Percentiles rank a stretch among this genome's conserved stretches.
Evolutionary conservation across 1,140 invertebrate genomes (phyloP).

Genomic region (Saxidomus purpurata): DNA sequence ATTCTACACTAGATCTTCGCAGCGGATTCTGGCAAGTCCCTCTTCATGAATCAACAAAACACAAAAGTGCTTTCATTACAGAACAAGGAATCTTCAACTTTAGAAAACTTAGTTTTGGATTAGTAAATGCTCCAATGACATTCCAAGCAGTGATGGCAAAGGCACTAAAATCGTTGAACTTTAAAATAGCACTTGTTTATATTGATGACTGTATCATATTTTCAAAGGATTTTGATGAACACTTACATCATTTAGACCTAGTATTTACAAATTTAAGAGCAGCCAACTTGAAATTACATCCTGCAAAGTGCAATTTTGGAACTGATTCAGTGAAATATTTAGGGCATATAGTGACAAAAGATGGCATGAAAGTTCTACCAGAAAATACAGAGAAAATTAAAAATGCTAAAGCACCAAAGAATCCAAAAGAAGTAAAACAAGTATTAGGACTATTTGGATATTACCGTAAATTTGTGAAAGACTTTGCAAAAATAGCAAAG

Average conservation of each 20-base stretch:
- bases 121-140: conserved; percentile 48
- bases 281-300: conserved; percentile 84
- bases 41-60: conserved; percentile 50
- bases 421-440: background rate
- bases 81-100: conserved; percentile 6
- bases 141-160: conserved; percentile 73
- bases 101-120: conserved; percentile 63
- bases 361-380: background rate
- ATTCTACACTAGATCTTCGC: conserved; percentile 49
- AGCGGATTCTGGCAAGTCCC: conserved; percentile 66
- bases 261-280: conserved; percentile 22
- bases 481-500: background rate
- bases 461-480: background rate
- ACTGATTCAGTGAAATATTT: background rate
- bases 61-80: conserved; percentile 57
- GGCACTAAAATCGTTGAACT: conserved; percentile 65
- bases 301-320: conserved; percentile 69
- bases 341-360: conserved; percentile 8
- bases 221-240: conserved; percentile 83
- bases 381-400: background rate
- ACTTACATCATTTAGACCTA: conserved; percentile 82
- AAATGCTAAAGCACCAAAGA: background rate
- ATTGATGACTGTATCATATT: conserved; percentile 72
- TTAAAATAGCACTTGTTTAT: conserved; percentile 63
- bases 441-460: background rate